These are phyloP conservation scores for Drosophila yooni DNA, from an alignment of 2,888 invertebrate genomes.

Conservation along the genomic window DNA sequence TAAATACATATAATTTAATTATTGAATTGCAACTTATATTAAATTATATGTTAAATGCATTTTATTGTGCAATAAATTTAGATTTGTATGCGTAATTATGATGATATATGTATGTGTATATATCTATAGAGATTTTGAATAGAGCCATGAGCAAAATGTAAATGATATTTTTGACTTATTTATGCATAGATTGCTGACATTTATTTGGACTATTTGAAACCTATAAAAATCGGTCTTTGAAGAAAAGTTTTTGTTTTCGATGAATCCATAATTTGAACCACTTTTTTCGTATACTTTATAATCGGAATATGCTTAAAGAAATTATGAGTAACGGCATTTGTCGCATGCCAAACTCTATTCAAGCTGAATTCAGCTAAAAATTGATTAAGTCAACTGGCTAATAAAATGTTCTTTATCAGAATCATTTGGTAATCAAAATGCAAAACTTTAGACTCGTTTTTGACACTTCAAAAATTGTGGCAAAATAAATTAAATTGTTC, in stretches of 20 bases:
- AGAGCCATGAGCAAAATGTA: background rate
- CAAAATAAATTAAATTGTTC: background rate
- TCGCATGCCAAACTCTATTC: constrained; percentile 19
- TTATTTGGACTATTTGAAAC: background rate
- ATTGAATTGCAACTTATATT: background rate
- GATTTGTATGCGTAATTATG: background rate
- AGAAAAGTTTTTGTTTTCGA: background rate
- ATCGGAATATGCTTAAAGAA: constrained; percentile 1
- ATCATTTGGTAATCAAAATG: background rate
- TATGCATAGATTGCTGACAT: background rate
- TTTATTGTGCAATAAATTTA: background rate
- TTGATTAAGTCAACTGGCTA: background rate
- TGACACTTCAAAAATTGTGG: background rate
- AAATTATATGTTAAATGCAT: background rate
- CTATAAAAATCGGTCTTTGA: background rate
- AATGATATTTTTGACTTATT: background rate
- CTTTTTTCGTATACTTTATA: background rate
- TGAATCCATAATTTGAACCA: background rate
- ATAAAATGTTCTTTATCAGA: background rate
- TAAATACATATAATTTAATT: background rate
- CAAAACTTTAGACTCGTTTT: background rate
- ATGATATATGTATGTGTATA: too few relatives aligned
- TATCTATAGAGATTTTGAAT: background rate
- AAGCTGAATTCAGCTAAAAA: background rate
- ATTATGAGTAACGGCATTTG: constrained; percentile 7